Evolutionary conservation across 1,140 invertebrate genomes (phyloP), one percentile per base, ranked within the genome.

Genomic region (Anastrepha ludens): DNA sequence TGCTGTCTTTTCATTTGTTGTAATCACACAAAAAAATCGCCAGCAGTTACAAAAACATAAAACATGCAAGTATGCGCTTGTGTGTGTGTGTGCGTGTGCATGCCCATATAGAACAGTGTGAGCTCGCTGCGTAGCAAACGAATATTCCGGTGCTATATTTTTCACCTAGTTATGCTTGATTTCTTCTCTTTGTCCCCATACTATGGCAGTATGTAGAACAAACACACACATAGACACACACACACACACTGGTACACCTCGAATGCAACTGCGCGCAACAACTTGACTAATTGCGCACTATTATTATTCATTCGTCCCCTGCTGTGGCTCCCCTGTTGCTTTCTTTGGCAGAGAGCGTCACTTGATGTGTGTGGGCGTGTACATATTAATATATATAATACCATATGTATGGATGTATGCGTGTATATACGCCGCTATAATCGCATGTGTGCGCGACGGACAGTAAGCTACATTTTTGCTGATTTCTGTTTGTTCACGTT

Each of bases 281-380:
- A n/a, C 74, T 55, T 50, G 74, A 81, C 74, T 81, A 81, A 81
- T 81, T 81, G 74, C 74, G 20, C 74, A 58, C 74, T 81, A 81
- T 81, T 81, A 81, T 81, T 81, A 81, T 81, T 81, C 74, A 81
- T 81, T 81, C 74, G 74, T n/a, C 11, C 41, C 74, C 74, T 55
- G 47, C 74, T 81, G 41, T 8, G 47, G 44, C 74, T 47, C 47
- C 29, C 74, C 47, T 50, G 74, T 81, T 81, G 74, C 47, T 50
- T 13, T 2, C 4, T 41, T 67, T 55, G 11, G 0, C 9, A 55
- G 50, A n/a, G 17, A 13, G 7, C 15, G 7, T 62, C 60, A 9
- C 60, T 62, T 13, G 8, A 62, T 64, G n/a, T 2, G 60, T 20
- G 17, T n/a, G 15, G 55, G 7, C 55, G 60, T 3, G 17, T 62